A percentile compares a stretch with the other conserved stretches of the same genome.
Evolutionary conservation across 1,140 invertebrate species (phyloP).

Genomic region (Dendrolimus punctatus): DNA sequence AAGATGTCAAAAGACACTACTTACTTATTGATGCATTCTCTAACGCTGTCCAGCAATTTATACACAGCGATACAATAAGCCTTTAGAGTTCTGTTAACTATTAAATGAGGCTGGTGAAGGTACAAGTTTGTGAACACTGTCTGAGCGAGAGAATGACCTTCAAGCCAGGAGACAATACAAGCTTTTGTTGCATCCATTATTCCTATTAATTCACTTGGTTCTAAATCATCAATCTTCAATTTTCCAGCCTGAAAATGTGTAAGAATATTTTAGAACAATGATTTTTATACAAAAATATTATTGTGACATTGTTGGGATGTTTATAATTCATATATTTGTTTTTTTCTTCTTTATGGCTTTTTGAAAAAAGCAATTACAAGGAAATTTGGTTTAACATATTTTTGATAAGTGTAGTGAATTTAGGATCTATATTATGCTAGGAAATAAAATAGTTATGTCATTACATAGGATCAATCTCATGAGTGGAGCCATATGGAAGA

Average conservation of each 20-base stretch:
- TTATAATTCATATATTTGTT: too few relatives aligned
- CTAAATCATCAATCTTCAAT: constrained; percentile 86
- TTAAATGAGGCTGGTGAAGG: constrained; percentile 90
- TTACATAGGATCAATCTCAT: too few relatives aligned
- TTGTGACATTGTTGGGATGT: too few relatives aligned
- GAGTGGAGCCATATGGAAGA: too few relatives aligned
- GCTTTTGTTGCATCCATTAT: constrained; percentile 95
- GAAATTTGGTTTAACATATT: too few relatives aligned
- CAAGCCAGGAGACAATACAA: constrained; percentile 95
- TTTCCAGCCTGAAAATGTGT: constrained; percentile 75
- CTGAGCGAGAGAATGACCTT: constrained; percentile 96
- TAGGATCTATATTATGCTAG: too few relatives aligned
- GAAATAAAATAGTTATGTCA: too few relatives aligned
- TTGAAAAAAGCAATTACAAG: too few relatives aligned
- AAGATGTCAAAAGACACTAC: constrained; percentile 22
- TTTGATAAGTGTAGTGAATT: too few relatives aligned
- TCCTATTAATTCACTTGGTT: constrained; percentile 82
- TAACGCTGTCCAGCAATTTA: constrained; percentile 92
- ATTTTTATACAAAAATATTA: not conserved
- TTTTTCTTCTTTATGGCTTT: too few relatives aligned
- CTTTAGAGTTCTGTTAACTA: constrained; percentile 87
- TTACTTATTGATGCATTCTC: constrained; percentile 90
- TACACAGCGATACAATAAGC: constrained; percentile 91
- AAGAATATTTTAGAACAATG: not conserved
- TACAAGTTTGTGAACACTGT: constrained; percentile 98